Conservation (phyloP, 2,113 vertebrate genomes). For the Pelodiscus sinensis region DNA sequence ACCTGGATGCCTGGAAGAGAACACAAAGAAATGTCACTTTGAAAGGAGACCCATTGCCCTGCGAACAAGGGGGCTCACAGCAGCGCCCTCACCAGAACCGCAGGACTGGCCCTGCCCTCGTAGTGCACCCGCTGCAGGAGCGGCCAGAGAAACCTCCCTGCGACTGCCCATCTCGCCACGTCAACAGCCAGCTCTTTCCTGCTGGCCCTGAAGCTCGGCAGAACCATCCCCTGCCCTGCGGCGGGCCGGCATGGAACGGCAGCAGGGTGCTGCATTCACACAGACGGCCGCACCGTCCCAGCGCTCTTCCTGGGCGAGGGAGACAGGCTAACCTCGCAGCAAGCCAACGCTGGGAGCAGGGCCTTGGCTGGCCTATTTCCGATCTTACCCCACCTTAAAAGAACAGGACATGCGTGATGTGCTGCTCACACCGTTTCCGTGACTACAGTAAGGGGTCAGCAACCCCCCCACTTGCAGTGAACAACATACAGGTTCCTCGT, state of each 20-base stretch:
- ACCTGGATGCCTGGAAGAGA: conserved; percentile 68
- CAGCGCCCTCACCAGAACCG: background rate
- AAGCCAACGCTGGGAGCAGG: background rate
- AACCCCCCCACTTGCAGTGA: background rate
- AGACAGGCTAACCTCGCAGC: background rate
- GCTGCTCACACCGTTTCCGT: background rate
- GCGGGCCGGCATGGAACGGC: background rate
- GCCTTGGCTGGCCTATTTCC: background rate
- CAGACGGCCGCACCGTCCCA: too few species aligned
- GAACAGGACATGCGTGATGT: background rate
- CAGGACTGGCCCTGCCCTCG: too few species aligned
- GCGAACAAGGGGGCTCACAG: background rate
- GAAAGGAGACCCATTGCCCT: rapidly evolving
- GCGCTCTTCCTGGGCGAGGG: background rate
- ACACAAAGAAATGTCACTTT: rapidly evolving
- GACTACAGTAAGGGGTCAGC: background rate
- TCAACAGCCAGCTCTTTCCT: background rate
- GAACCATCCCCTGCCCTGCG: background rate
- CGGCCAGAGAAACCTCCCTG: background rate
- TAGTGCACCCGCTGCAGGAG: background rate
- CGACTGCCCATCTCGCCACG: too few species aligned
- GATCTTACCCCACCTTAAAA: background rate
- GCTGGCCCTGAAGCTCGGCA: background rate
- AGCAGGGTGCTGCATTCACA: background rate
- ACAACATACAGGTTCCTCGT: background rate